Evolutionary conservation across 2,113 vertebrate genomes (phyloP), one percentile per base, ranked within the genome.

Genomic region (Phyllostomus hastatus): DNA sequence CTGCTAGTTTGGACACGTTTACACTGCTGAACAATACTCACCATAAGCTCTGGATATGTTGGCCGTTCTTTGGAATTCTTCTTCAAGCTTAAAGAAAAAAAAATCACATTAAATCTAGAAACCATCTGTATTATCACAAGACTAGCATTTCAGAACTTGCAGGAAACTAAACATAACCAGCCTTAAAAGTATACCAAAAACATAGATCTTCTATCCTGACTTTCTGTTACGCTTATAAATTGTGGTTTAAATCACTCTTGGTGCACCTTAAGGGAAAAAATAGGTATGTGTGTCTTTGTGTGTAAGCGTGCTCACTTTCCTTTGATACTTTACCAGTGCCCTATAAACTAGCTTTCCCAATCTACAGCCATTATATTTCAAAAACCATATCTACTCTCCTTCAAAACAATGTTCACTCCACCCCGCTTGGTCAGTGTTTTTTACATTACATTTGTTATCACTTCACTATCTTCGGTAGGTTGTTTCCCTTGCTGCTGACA

Each of bases 41-140:
- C 99, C 99, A 99, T 99, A 98, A 99, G 99, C 98, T 99, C 99
- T 97, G 99, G 98, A 97, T 99, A 99, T 3, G 99, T 99, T 94
- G 99, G 99, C 97, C 99, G 98, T 98, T 99, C 99, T 99, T 99
- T 99, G 98, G 99, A 99, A 98, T 99, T 99, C 98, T 99, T 99
- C 99, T 99, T 99, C 98, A 99, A 99, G 99, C 99, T 99, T 96
- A 95, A 97, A 96, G 66, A 96, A 59, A 24, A 48, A 91, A 97
- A 94, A 73, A 96, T 43, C 59, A 87, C 46, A 67, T 86, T 66
- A 78, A 64, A 90, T 89, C 38, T 91, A 90, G 50, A 91, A 94
- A 43, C 19, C n/a, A 88, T 28, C 57, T 82, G 67, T 43, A 66
- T 70, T 94, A 80, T 86, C 93, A 75, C 57, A 67, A 79, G 67